These are phyloP conservation scores for Heliocidaris tuberculata DNA, from an alignment of 35 echinoderm and acorn worm species.

Conservation along the genomic window DNA sequence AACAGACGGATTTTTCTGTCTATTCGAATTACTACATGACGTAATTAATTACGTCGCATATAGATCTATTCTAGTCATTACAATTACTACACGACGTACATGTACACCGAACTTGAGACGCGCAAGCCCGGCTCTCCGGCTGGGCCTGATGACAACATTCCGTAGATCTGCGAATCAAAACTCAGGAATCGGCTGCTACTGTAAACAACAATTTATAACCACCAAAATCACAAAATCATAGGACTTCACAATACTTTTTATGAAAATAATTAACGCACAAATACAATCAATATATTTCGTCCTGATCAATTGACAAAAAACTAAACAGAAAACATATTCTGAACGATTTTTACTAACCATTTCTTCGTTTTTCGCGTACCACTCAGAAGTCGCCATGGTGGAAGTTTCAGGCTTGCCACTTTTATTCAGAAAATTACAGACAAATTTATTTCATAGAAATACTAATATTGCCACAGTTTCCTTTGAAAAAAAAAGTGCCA, in stretches of 20 bases:
- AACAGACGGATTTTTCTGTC: no score
- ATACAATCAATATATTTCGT: neutral
- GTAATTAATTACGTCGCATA: no score
- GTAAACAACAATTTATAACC: neutral
- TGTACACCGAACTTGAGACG: no score
- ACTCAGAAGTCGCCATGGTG: constrained; percentile 26
- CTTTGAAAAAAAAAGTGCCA: no score
- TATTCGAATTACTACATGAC: no score
- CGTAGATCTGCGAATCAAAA: neutral
- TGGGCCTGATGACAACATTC: no score
- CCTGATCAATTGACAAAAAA: neutral
- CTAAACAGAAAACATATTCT: neutral
- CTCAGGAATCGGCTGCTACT: neutral
- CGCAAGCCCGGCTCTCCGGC: no score
- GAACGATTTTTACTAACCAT: neutral
- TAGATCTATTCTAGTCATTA: no score
- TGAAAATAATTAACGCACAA: neutral
- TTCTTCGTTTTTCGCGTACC: constrained; percentile 19
- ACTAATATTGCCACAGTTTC: no score
- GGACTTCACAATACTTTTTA: neutral
- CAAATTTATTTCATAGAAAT: no score
- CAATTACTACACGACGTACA: no score
- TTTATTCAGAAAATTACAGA: constrained; percentile 23
- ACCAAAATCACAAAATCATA: neutral
- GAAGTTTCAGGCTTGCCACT: constrained; percentile 9